A percentile compares a stretch with the other conserved stretches of the same genome.
phyloP scores from a whole-genome alignment of 1,140 invertebrate species.

The Eupristina koningsbergeri region DNA sequence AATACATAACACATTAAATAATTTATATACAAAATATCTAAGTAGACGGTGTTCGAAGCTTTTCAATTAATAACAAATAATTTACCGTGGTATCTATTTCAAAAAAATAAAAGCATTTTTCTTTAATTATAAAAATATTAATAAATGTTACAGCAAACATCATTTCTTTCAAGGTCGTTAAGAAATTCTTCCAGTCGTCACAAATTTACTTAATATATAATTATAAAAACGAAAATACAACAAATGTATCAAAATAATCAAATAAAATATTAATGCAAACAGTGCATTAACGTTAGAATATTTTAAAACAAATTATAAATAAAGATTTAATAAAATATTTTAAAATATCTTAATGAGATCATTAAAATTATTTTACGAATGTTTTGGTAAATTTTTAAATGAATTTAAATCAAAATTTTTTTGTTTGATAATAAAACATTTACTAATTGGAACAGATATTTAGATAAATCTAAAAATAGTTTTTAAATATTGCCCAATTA shows the following conservation, averaged over 20 bases:
- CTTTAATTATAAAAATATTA: conserved; percentile 31
- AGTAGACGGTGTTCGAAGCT: conserved; percentile 51
- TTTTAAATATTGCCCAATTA: neutral
- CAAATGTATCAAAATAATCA: neutral
- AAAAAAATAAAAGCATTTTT: conserved; percentile 15
- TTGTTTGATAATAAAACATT: neutral
- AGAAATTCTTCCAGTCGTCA: conserved; percentile 46
- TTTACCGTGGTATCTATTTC: conserved; percentile 9
- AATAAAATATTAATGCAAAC: neutral
- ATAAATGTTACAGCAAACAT: conserved; percentile 29
- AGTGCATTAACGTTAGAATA: neutral
- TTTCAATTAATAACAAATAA: conserved; percentile 23
- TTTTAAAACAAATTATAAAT: neutral
- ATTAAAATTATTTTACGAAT: neutral
- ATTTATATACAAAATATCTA: conserved; percentile 45
- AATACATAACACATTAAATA: conserved; percentile 44
- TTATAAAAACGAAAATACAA: conserved; percentile 8
- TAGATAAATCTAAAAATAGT: neutral
- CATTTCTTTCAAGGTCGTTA: conserved; percentile 22
- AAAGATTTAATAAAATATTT: neutral
- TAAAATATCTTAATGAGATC: neutral
- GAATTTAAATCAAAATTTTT: neutral
- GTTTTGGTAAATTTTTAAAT: neutral
- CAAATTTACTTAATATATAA: conserved; percentile 36
- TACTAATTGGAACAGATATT: neutral